Conservation (phyloP, 92 coral and sea anemone genomes). For the Bergia puertoricense region DNA sequence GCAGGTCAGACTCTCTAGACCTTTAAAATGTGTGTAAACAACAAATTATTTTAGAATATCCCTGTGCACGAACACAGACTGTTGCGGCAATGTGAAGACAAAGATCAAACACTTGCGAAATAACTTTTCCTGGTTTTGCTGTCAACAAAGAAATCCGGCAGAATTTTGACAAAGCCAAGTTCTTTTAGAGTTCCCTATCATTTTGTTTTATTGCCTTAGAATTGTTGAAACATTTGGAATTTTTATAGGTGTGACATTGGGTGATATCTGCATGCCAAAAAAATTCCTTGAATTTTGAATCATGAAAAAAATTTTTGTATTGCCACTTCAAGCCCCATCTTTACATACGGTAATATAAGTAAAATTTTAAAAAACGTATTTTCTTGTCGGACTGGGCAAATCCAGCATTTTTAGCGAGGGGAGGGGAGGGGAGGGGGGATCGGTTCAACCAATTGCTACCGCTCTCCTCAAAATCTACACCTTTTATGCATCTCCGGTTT, state of each 20-base stretch:
- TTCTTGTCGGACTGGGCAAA: too few relatives aligned
- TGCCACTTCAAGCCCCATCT: too few relatives aligned
- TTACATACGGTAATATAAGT: too few relatives aligned
- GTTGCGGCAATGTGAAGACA: not conserved
- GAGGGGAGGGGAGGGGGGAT: too few relatives aligned
- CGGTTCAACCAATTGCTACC: too few relatives aligned
- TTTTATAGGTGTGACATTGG: not conserved
- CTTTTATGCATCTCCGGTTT: too few relatives aligned
- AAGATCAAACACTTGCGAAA: not conserved
- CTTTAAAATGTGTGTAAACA: too few relatives aligned
- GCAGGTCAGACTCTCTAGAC: not conserved
- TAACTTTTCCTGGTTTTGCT: not conserved
- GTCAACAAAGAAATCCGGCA: not conserved
- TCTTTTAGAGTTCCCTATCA: not conserved
- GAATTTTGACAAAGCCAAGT: not conserved
- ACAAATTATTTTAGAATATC: not conserved
- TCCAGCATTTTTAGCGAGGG: too few relatives aligned
- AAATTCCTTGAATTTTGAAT: not conserved
- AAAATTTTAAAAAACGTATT: too few relatives aligned
- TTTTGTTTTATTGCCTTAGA: not conserved
- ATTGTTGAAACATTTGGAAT: not conserved
- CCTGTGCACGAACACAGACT: not conserved
- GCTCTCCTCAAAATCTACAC: too few relatives aligned
- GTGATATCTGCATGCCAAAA: not conserved
- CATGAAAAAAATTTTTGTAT: too few relatives aligned